Evolutionary conservation across 2,888 invertebrate genomes (phyloP).

Genomic region (Ptilodon capucinus): DNA sequence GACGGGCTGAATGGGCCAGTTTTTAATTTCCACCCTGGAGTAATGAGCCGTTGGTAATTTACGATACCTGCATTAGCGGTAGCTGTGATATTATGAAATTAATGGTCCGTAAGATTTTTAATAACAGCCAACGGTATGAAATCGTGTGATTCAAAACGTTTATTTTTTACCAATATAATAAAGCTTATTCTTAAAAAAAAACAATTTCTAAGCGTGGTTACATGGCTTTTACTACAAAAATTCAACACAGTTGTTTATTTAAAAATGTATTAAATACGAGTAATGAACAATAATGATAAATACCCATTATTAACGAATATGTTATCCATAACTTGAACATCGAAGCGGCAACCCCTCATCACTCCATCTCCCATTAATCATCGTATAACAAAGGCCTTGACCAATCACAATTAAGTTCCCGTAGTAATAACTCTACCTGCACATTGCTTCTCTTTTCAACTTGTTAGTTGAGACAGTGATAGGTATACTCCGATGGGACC

Average conservation of each 20-base stretch:
- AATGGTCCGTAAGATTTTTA: background rate
- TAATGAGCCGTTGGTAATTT: background rate
- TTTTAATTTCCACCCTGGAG: conserved; percentile 23
- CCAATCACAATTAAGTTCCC: conserved; percentile 22
- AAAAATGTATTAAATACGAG: too few relatives aligned
- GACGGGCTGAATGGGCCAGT: conserved; percentile 21
- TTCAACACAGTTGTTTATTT: too few relatives aligned
- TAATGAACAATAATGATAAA: too few relatives aligned
- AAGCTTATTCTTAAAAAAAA: too few relatives aligned
- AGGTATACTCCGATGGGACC: background rate
- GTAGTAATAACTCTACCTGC: conserved; percentile 21
- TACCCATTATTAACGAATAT: too few relatives aligned
- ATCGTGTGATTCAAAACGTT: too few relatives aligned
- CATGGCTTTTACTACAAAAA: too few relatives aligned
- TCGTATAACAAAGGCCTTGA: conserved; percentile 19
- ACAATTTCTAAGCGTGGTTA: too few relatives aligned
- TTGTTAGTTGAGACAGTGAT: conserved; percentile 2
- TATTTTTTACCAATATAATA: too few relatives aligned
- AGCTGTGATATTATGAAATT: background rate
- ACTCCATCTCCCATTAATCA: background rate
- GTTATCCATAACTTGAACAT: background rate
- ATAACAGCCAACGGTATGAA: background rate
- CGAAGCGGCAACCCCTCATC: background rate
- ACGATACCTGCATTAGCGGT: background rate
- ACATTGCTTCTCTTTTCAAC: conserved; percentile 4